phyloP scores from a whole-genome alignment of 2,888 invertebrate species.

The Caenorhabditis sulstoni region DNA sequence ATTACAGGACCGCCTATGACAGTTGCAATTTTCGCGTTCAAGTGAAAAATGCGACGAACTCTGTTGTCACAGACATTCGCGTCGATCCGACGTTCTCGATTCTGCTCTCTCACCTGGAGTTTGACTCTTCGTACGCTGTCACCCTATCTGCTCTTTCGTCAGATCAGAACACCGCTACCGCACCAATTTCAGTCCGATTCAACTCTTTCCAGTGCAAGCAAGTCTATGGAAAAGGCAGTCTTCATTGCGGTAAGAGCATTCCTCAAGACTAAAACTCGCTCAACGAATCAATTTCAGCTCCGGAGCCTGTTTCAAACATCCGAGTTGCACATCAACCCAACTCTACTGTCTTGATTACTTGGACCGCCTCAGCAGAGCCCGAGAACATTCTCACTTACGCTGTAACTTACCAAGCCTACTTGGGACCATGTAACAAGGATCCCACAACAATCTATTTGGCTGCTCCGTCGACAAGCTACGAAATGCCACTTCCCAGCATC shows the following conservation, averaged over 20 bases:
- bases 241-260: constrained; percentile 72
- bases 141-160: constrained; percentile 59
- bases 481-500: constrained; percentile 60
- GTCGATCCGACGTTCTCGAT: constrained; percentile 65
- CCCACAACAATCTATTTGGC: constrained; percentile 67
- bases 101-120: constrained; percentile 66
- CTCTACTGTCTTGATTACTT: constrained; percentile 69
- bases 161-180: constrained; percentile 40
- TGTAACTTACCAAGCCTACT: constrained; percentile 60
- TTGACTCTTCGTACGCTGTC: constrained; percentile 68
- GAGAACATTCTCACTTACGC: constrained; percentile 75
- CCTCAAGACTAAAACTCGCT: background rate
- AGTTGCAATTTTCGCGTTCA: constrained; percentile 65
- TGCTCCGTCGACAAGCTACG: constrained; percentile 67
- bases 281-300: constrained; percentile 65
- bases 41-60: constrained; percentile 61
- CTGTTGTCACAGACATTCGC: constrained; percentile 45
- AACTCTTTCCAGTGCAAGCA: constrained; percentile 73
- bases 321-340: constrained; percentile 69
- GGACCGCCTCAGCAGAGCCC: constrained; percentile 73
- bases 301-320: constrained; percentile 76
- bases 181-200: constrained; percentile 61
- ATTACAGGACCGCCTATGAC: constrained; percentile 64
- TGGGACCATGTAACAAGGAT: constrained; percentile 63
- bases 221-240: constrained; percentile 75